A percentile compares a stretch with the other conserved stretches of the same genome.
These are phyloP conservation scores for Acipenser oxyrinchus DNA, from an alignment of 2,797 vertebrate genomes.

Conservation along the genomic window DNA sequence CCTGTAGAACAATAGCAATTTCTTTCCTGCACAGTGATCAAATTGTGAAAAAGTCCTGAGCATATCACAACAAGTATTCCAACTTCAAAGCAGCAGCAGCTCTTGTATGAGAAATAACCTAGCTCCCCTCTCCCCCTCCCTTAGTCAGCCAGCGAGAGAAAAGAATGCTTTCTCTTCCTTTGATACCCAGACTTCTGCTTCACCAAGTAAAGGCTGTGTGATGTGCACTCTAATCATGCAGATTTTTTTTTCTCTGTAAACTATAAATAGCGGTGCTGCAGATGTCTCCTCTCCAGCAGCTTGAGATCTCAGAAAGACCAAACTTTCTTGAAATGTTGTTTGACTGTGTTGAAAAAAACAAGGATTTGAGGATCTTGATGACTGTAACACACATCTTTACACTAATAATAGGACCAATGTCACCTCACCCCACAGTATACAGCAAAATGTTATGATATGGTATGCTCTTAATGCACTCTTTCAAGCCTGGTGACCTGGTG, in stretches of 20 bases:
- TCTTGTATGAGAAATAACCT: neutral
- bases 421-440: neutral
- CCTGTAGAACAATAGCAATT: slow-evolving; percentile 8
- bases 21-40: slow-evolving; percentile 11
- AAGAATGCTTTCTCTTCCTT: slow-evolving; percentile 24
- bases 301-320: slow-evolving; percentile 17
- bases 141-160: slow-evolving; percentile 9
- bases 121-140: slow-evolving; percentile 20
- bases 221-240: slow-evolving; percentile 59
- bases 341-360: too few relatives aligned
- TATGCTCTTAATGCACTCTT: too few relatives aligned
- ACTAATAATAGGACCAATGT: too few relatives aligned
- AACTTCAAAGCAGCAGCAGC: slow-evolving; percentile 10
- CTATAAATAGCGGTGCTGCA: slow-evolving; percentile 53
- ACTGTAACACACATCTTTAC: too few relatives aligned
- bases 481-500: too few relatives aligned
- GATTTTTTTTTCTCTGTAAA: slow-evolving; percentile 50
- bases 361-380: too few relatives aligned
- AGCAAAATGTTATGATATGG: neutral
- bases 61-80: slow-evolving; percentile 1
- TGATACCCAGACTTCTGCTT: slow-evolving; percentile 44
- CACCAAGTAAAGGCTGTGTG: slow-evolving; percentile 46
- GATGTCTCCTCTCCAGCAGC: slow-evolving; percentile 28
- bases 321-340: too few relatives aligned
- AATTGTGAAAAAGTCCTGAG: slow-evolving; percentile 8